These are phyloP conservation scores for Agrotis ipsilon DNA, from an alignment of 2,888 invertebrate species.

Conservation along the genomic window DNA sequence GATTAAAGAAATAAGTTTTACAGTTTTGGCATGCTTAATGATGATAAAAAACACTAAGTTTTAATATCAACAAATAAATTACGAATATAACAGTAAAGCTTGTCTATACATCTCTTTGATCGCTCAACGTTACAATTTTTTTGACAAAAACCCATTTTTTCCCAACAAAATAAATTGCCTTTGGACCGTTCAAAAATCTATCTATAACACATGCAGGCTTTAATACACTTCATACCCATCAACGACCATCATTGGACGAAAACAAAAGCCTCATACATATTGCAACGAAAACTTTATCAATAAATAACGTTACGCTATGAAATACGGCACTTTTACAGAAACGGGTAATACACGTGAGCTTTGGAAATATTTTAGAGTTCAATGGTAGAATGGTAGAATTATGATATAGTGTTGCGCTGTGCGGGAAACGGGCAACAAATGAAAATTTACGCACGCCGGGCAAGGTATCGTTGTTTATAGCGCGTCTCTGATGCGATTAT, in stretches of 20 bases:
- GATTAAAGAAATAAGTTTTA: background rate
- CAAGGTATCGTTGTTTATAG: conserved; percentile 79
- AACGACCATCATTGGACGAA: conserved; percentile 37
- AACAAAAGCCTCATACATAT: conserved; percentile 61
- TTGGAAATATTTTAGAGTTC: conserved; percentile 83
- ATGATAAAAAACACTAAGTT: no score
- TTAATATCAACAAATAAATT: background rate
- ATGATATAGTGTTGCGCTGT: conserved; percentile 78
- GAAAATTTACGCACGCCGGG: conserved; percentile 79
- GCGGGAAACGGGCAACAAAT: conserved; percentile 70
- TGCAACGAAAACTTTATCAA: conserved; percentile 69
- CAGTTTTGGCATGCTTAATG: background rate
- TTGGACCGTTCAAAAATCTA: conserved; percentile 24
- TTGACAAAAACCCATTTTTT: background rate
- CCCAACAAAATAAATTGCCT: conserved; percentile 16
- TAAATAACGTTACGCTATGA: conserved; percentile 70
- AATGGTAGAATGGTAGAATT: conserved; percentile 81
- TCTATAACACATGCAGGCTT: conserved; percentile 30
- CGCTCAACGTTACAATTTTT: background rate
- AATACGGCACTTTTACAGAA: conserved; percentile 68
- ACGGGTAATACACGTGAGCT: conserved; percentile 68
- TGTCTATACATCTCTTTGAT: background rate
- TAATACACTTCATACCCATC: conserved; percentile 39
- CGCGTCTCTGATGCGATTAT: conserved; percentile 67
- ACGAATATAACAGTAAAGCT: background rate